Evolutionary conservation across 30 jellyfish, hydroid and myxozoan genomes (phyloP), one percentile per base, ranked within the genome.

Genomic region (Morbakka virulenta): DNA sequence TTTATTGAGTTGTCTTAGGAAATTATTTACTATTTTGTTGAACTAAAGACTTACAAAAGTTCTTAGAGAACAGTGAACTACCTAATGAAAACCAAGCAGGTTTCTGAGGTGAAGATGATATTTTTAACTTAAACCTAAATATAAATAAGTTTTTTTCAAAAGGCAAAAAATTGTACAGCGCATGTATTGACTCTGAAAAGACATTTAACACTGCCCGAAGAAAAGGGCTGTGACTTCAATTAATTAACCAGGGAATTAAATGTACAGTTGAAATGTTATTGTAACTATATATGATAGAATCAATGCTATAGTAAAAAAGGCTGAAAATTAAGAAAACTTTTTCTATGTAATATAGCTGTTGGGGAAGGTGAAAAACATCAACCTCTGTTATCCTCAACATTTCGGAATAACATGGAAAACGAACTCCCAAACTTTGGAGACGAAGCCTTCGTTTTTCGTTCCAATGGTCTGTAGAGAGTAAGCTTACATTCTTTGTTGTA

Each of bases 161-260:
- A 1, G 80, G 80, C 20, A 68, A 68, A 35, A 68, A 68, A 31
- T 23, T 68, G 12, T 68, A 30, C 71, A 6, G 80, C 28, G 67
- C 80, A 32, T 68, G 35, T 35, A n/a, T n/a, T n/a, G 80, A 68
- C 9, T 68, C 35, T 23, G 33, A 68, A 26, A 31, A 68, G 47
- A 67, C 80, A 3, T 68, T 68, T 30, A 50, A 68, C 33, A 68
- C 80, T 68, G 80, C 47, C 28, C 47, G 80, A 67, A 68, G 80
- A 34, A 68, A 34, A n/a, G n/a, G n/a, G n/a, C n/a, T n/a, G n/a
- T n/a, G n/a, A 67, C 22, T n/a, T n/a, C n/a, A n/a, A n/a, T n/a
- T n/a, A n/a, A n/a, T n/a, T n/a, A n/a, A n/a, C n/a, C n/a, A n/a
- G 80, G 80, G 17, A 67, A 32, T 32, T 2, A 29, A 14, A 34